Evolutionary conservation across 2,797 vertebrate species (phyloP), one percentile per base, ranked within the genome.

Genomic region (Odontamblyopus lacepedii): DNA sequence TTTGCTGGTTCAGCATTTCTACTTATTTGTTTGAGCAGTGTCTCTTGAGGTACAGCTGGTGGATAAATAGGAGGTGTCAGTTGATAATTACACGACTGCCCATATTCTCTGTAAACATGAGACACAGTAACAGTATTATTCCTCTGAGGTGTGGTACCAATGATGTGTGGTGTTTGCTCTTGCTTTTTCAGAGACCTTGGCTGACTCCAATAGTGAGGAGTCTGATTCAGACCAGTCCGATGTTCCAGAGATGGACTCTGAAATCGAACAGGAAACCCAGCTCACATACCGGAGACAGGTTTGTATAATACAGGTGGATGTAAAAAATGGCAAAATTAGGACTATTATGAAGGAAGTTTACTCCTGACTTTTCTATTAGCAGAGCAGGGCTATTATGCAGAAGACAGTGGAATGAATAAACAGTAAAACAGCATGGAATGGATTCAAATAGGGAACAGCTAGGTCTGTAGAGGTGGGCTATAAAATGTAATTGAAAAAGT

Each of bases 151-250:
- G 11, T 70, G 75, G 80, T 29, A 55, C 18, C 32, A 23, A 3
- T 35, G 1, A 62, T 29, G 32, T 80, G 41, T 83, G 73, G 80
- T 13, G 55, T 63, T 51, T 63, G 82, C 69, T 68, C 69, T 79
- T 88, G 62, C 78, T 75, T 86, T 15, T 80, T 41, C 89, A 99
- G 98, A 99, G 91, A 96, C 90, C 84, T 91, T 99, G 87, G 91
- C 94, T 61, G 98, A 99, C 85, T 99, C 98, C 32, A 96, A 99
- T 87, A 99, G 97, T 15, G 98, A 99, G 79, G 97, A 98, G 80
- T 99, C 98, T 0, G 97, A 99, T 93, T 99, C 98, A 30, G 98
- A 99, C 91, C 95, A 97, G 71, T 99, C 98, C 69, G 98, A 99
- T 59, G 96, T 99, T 82, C 97, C 98, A 83, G 98, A 99, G 92